phyloP scores from a whole-genome alignment of 2,888 invertebrate species.

The Drosophila anomelani region DNA sequence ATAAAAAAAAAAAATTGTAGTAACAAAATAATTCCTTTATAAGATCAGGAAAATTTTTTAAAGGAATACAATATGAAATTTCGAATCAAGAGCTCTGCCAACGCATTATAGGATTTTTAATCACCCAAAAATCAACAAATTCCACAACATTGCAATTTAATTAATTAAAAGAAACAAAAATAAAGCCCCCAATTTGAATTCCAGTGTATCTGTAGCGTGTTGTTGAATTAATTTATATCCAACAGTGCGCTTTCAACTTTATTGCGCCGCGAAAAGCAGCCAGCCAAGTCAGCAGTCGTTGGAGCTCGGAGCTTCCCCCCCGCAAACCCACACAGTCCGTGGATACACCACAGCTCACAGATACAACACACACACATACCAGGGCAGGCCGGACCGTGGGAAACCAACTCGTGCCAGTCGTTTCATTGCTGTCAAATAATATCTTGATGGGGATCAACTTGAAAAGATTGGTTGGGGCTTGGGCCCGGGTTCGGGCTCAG shows the following conservation, averaged over 20 bases:
- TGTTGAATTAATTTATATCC: constrained; percentile 84
- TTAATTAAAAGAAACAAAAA: too few species aligned
- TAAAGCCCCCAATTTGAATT: not conserved
- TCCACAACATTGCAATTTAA: too few species aligned
- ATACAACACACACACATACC: constrained; percentile 48
- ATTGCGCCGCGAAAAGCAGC: constrained; percentile 79
- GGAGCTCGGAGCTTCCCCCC: constrained; percentile 41
- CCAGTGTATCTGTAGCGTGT: constrained; percentile 73
- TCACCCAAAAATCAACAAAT: too few species aligned
- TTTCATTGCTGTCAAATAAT: constrained; percentile 84
- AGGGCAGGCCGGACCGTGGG: constrained; percentile 83
- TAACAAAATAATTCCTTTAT: too few species aligned
- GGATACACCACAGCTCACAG: constrained; percentile 42
- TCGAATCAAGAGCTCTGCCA: too few species aligned
- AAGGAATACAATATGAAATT: too few species aligned
- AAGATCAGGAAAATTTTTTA: too few species aligned
- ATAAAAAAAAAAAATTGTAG: too few species aligned
- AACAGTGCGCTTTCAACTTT: constrained; percentile 82
- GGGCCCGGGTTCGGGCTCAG: constrained; percentile 29
- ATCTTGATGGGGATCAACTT: constrained; percentile 83
- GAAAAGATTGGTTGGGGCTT: constrained; percentile 80
- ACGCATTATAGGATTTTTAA: too few species aligned
- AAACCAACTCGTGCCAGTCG: constrained; percentile 85
- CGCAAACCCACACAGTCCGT: constrained; percentile 54
- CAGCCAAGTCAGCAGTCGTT: constrained; percentile 55